Conservation (phyloP, 2,888 invertebrate genomes). For the Caenorhabditis sinica region DNA sequence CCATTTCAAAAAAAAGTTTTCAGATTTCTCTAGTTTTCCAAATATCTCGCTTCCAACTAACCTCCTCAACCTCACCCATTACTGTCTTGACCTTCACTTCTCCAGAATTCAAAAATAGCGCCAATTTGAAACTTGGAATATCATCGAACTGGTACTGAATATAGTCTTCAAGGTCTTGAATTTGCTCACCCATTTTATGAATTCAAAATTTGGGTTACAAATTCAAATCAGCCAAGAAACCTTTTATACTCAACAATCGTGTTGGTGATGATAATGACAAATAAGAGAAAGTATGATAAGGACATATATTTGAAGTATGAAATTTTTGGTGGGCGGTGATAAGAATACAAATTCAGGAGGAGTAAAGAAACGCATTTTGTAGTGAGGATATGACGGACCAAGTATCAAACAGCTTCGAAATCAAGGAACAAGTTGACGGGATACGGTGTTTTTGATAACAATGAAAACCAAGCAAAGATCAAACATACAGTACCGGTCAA, state of each 20-base stretch:
- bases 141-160: constrained; percentile 55
- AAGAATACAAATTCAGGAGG: neutral
- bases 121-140: constrained; percentile 36
- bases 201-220: neutral
- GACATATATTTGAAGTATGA: neutral
- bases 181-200: constrained; percentile 18
- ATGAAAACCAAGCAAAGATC: no score
- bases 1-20: neutral
- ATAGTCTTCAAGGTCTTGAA: constrained; percentile 50
- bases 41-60: neutral
- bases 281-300: constrained; percentile 8
- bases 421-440: no score
- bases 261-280: constrained; percentile 33
- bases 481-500: no score
- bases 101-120: constrained; percentile 25
- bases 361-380: constrained; percentile 31
- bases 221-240: neutral
- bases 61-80: constrained; percentile 34
- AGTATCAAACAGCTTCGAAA: no score
- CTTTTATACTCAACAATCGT: neutral
- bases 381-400: neutral
- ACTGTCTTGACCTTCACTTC: constrained; percentile 13
- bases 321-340: neutral
- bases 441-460: no score
- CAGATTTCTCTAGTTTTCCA: no score